Evolutionary conservation across 2,888 invertebrate species (phyloP), one percentile per base, ranked within the genome.

Genomic region (Pheosia gnoma): DNA sequence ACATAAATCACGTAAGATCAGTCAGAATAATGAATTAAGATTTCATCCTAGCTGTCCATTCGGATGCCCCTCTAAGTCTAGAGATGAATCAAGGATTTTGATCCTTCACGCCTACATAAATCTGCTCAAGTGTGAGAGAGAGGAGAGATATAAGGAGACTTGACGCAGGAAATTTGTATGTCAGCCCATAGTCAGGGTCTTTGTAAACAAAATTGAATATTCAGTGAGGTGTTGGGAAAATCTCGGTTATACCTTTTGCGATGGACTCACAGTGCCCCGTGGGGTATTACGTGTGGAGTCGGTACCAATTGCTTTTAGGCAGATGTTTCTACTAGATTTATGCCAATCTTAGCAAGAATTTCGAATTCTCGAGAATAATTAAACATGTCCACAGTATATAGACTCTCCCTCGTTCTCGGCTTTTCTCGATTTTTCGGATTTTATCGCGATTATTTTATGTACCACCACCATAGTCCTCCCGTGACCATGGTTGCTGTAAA

Each of bases 171-270:
- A 90, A 88, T 86, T 88, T 89, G 86, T 81, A 87, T 86, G 85
- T 74, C 74, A 71, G 75, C 81, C 83, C 81, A 84, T 82, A 75
- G 70, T 78, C 77, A 75, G 80, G 81, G 77, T 85, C 88, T 89
- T 89, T 89, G 90, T 89, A 85, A 89, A 89, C 87, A 90, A 89
- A 91, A 93, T 92, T 90, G 89, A 90, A 91, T 91, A 93, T 91
- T 90, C 90, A 90, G 84, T 85, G 81, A 86, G 89, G 86, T 84
- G 84, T 83, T 84, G 75, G 70, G 82, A 81, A 91, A 93, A 93
- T 93, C 93, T 87, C 89, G 78, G 88, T 83, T 85, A 85, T 84
- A 82, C 81, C 66, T 75, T 78, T 75, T 71, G 68, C 77, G 80
- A 79, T 75, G 86, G 87, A 85, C 84, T 78, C 68, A 70, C 56